Evolutionary conservation across 1,140 invertebrate species (phyloP).

Genomic region (Calycopis cecrops): DNA sequence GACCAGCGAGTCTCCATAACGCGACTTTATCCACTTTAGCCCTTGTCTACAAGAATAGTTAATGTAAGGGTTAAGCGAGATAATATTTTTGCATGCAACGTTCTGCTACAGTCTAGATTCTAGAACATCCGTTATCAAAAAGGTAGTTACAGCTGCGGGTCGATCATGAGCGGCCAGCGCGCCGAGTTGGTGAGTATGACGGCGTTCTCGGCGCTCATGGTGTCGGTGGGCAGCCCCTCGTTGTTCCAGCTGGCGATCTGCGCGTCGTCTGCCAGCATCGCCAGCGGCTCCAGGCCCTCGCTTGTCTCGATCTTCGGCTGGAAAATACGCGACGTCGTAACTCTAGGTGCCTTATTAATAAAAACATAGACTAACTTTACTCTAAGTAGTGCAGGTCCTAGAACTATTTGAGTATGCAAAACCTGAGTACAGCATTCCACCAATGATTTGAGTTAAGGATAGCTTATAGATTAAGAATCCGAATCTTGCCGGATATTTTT

Average conservation of each 20-base stretch:
- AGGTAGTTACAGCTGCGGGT: conserved; percentile 91
- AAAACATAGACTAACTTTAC: too few relatives aligned
- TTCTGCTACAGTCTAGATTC: too few relatives aligned
- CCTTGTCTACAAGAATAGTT: conserved; percentile 79
- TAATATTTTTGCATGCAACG: conserved; percentile 31
- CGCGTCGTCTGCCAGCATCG: conserved; percentile 92
- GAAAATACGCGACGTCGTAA: background rate
- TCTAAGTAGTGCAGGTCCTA: too few relatives aligned
- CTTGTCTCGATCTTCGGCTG: conserved; percentile 87
- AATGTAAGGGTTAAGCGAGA: too few relatives aligned
- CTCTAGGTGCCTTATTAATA: background rate
- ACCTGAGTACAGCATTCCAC: too few relatives aligned
- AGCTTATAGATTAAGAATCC: too few relatives aligned
- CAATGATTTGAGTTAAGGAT: too few relatives aligned
- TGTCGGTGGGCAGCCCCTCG: conserved; percentile 92
- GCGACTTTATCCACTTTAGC: conserved; percentile 96
- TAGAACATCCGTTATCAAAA: too few relatives aligned
- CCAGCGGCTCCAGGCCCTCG: conserved; percentile 85
- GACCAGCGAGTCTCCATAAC: conserved; percentile 82
- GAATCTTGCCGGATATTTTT: too few relatives aligned
- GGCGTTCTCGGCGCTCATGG: conserved; percentile 96
- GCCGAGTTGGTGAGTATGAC: conserved; percentile 92
- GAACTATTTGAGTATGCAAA: too few relatives aligned
- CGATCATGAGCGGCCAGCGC: conserved; percentile 96
- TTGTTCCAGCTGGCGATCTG: conserved; percentile 96